Evolutionary conservation across 2,797 vertebrate genomes (phyloP).

Genomic region (Chaunax sp.): DNA sequence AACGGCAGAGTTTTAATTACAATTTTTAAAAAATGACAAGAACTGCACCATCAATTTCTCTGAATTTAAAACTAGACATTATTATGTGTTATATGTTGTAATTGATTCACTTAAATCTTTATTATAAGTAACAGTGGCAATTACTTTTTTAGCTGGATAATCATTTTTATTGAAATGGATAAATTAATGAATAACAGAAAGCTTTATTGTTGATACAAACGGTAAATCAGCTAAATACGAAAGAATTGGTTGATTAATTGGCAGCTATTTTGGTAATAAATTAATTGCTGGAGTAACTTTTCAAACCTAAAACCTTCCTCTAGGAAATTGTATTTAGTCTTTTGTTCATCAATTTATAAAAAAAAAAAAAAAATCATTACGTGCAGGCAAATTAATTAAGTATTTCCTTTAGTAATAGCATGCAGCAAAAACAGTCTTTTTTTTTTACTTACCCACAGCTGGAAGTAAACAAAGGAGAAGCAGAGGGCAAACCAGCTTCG

Average conservation of each 20-base stretch:
- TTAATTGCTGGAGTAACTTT: no score
- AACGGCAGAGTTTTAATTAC: not conserved
- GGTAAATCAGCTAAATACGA: not conserved
- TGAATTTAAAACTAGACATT: not conserved
- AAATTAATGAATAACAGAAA: conserved; percentile 2
- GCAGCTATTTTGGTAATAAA: not conserved
- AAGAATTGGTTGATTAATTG: not conserved
- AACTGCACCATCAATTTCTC: not conserved
- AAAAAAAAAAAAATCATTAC: not conserved
- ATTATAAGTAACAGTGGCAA: not conserved
- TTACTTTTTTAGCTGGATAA: not conserved
- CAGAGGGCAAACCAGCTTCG: conserved; percentile 45
- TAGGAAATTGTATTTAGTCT: no score
- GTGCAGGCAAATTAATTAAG: not conserved
- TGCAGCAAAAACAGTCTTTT: not conserved
- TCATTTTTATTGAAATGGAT: not conserved
- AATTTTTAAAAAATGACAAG: not conserved
- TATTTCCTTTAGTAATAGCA: no score
- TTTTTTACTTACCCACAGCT: conserved; percentile 70
- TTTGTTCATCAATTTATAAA: no score
- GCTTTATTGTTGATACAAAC: not conserved
- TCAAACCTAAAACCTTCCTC: no score
- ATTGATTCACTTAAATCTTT: not conserved
- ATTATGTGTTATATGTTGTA: not conserved
- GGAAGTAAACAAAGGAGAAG: conserved; percentile 64